phyloP scores from a whole-genome alignment of 2,113 vertebrate species.

The Tapirus terrestris region DNA sequence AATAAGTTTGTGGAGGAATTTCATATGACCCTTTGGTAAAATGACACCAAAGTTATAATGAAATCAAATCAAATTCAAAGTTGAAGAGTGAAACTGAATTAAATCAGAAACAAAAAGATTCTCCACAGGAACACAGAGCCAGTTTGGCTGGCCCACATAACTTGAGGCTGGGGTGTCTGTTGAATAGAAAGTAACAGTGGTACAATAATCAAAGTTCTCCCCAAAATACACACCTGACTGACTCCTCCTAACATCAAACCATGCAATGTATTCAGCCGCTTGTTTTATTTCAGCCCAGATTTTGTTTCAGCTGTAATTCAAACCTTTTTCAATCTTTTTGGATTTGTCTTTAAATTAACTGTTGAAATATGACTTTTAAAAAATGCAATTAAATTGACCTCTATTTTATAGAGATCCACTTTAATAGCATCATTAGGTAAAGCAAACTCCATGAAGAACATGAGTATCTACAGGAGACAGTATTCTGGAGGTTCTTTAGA shows the following conservation, averaged over 20 bases:
- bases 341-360: background rate
- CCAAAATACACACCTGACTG: background rate
- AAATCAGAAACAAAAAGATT: background rate
- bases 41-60: background rate
- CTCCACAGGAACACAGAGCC: background rate
- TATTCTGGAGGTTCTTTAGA: background rate
- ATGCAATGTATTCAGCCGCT: background rate
- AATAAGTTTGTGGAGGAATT: background rate
- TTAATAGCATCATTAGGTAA: background rate
- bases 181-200: background rate
- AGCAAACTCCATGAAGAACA: background rate
- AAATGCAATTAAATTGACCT: background rate
- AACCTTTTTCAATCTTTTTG: background rate
- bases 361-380: background rate
- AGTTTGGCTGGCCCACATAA: background rate
- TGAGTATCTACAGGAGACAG: background rate
- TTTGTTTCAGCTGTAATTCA: background rate
- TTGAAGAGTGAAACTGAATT: background rate
- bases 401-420: background rate
- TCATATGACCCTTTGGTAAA: background rate
- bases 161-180: background rate
- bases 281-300: background rate
- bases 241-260: background rate
- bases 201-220: background rate
- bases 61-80: conserved; percentile 26